phyloP scores from a whole-genome alignment of 2,888 invertebrate genomes.

The Microctonus brassicae region DNA sequence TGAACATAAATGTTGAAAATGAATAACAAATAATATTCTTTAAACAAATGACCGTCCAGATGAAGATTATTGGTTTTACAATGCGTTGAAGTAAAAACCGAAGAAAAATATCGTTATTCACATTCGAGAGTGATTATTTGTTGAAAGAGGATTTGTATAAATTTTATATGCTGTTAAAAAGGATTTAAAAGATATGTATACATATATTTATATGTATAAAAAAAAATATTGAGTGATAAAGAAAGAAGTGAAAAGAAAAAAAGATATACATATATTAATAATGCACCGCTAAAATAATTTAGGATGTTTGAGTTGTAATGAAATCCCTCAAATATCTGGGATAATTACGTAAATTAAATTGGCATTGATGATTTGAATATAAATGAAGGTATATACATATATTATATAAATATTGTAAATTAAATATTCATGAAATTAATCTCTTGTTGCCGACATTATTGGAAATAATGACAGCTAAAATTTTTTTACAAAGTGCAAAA shows the following conservation, averaged over 20 bases:
- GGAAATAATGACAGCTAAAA: neutral
- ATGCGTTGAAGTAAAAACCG: slow-evolving; percentile 46
- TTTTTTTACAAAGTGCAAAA: neutral
- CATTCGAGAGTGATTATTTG: slow-evolving; percentile 30
- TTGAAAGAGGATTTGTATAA: slow-evolving; percentile 28
- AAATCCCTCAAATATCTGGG: neutral
- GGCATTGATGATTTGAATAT: neutral
- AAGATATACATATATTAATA: too few relatives aligned
- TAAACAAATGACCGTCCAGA: slow-evolving; percentile 54
- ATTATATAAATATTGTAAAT: neutral
- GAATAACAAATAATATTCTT: slow-evolving; percentile 11
- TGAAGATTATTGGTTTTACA: slow-evolving; percentile 55
- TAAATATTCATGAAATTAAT: neutral
- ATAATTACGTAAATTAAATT: neutral
- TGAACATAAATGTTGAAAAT: neutral
- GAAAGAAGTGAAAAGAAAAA: neutral
- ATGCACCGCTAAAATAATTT: neutral
- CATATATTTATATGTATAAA: slow-evolving; percentile 3
- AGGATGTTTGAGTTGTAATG: neutral
- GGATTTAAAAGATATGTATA: neutral
- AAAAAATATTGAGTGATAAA: neutral
- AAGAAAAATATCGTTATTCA: slow-evolving; percentile 46
- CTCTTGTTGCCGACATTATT: neutral
- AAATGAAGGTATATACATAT: too few relatives aligned
- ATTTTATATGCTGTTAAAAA: slow-evolving; percentile 30